phyloP scores from a whole-genome alignment of 53 echinoderm and acorn worm species.

The Actinopyga echinites region DNA sequence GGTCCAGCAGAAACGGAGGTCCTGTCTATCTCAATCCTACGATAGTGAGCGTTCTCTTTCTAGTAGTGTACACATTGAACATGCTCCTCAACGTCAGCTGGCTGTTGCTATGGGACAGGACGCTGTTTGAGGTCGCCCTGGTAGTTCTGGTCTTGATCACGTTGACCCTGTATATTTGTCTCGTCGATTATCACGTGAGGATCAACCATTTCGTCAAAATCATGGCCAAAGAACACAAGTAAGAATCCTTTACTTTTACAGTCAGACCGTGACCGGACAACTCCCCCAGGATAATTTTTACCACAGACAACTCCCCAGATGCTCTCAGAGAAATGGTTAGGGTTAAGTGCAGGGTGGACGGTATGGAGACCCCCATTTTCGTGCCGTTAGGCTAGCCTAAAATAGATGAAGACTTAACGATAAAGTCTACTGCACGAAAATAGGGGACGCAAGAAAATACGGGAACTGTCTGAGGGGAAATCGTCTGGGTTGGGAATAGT shows the following conservation, averaged over 20 bases:
- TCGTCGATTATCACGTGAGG: conserved; percentile 47
- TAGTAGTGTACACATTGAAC: conserved; percentile 53
- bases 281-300: too few species aligned
- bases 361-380: too few species aligned
- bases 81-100: conserved; percentile 61
- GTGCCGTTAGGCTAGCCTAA: too few species aligned
- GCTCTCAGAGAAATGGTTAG: too few species aligned
- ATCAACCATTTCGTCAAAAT: conserved; percentile 42
- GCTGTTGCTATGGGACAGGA: conserved; percentile 66
- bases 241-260: neutral
- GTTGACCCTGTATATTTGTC: conserved; percentile 53
- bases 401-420: too few species aligned
- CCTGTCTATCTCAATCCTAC: conserved; percentile 64
- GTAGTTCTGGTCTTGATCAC: conserved; percentile 43
- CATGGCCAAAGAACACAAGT: conserved; percentile 57
- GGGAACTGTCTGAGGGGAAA: too few species aligned
- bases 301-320: too few species aligned
- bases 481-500: too few species aligned
- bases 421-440: too few species aligned
- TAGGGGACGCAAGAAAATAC: too few species aligned
- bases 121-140: conserved; percentile 45
- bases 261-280: too few species aligned
- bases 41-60: conserved; percentile 45
- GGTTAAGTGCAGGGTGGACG: too few species aligned
- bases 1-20: conserved; percentile 11